phyloP scores from a whole-genome alignment of 2,113 vertebrate species.

The Xiphias gladius region DNA sequence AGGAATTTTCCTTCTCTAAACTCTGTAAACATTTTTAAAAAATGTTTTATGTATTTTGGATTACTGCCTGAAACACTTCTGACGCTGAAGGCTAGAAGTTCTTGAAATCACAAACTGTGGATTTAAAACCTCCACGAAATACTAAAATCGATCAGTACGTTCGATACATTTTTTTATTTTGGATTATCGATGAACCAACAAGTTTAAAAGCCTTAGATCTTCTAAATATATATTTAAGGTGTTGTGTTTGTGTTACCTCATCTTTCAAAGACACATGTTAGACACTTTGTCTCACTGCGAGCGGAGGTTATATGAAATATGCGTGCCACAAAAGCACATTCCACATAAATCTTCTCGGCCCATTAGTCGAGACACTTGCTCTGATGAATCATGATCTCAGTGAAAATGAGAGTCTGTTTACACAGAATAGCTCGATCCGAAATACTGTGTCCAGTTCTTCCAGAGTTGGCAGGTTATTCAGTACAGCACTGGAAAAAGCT shows the following conservation, averaged over 20 bases:
- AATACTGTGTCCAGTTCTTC: conserved; percentile 57
- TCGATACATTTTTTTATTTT: conserved; percentile 10
- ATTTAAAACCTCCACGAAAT: neutral
- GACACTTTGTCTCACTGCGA: conserved; percentile 61
- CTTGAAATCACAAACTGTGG: conserved; percentile 3
- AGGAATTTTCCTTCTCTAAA: conserved; percentile 19
- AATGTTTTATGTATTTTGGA: conserved; percentile 20
- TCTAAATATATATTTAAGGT: neutral
- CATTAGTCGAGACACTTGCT: conserved; percentile 71
- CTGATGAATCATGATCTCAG: conserved; percentile 73
- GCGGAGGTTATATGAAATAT: conserved; percentile 69
- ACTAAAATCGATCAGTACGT: neutral
- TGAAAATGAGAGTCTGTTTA: conserved; percentile 67
- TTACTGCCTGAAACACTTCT: conserved; percentile 17
- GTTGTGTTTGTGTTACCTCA: conserved; percentile 23
- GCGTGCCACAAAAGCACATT: conserved; percentile 73
- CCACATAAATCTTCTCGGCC: conserved; percentile 68
- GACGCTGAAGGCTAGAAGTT: neutral
- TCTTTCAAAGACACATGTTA: too few relatives aligned
- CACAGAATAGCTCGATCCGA: conserved; percentile 43
- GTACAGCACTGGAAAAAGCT: conserved; percentile 41
- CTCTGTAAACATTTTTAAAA: too few relatives aligned
- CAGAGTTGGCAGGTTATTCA: conserved; percentile 62
- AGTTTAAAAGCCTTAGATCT: conserved; percentile 6
- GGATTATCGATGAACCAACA: conserved; percentile 20